Conservation (phyloP, 2,888 invertebrate species). For the Ferdinandea cuprea region DNA sequence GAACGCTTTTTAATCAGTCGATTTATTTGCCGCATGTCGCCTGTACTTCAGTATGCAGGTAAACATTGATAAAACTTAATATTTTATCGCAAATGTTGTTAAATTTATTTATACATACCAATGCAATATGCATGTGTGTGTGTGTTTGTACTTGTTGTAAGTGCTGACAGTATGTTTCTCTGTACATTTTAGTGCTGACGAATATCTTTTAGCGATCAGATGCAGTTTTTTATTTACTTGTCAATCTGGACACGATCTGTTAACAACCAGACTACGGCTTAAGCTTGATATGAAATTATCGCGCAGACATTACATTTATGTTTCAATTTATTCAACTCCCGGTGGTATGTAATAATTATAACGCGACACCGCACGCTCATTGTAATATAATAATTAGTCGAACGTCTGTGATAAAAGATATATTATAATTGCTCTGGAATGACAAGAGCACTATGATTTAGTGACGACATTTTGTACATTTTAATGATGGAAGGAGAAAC, state of each 20-base stretch:
- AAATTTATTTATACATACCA: conserved; percentile 15
- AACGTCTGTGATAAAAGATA: conserved; percentile 10
- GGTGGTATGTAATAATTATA: background rate
- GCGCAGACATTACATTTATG: conserved; percentile 7
- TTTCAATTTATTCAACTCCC: conserved; percentile 1
- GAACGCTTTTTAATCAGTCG: conserved; percentile 49
- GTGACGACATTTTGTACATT: conserved; percentile 27
- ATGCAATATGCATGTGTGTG: too few species aligned
- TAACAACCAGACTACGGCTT: background rate
- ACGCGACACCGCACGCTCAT: conserved; percentile 1
- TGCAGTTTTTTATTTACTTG: conserved; percentile 30
- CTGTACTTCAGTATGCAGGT: conserved; percentile 17
- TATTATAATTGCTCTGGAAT: conserved; percentile 40
- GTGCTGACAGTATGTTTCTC: too few species aligned
- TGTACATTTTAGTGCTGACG: conserved; percentile 10
- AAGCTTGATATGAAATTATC: conserved; percentile 8
- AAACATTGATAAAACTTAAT: conserved; percentile 53
- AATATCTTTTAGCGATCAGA: conserved; percentile 30
- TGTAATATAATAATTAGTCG: conserved; percentile 29
- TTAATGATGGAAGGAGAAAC: conserved; percentile 36
- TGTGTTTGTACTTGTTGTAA: background rate
- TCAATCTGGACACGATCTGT: conserved; percentile 36
- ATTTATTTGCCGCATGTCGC: conserved; percentile 54
- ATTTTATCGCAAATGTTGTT: conserved; percentile 56
- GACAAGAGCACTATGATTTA: conserved; percentile 53